Conservation (phyloP, 2,113 vertebrate species). For the Aspidoscelis tigris region DNA sequence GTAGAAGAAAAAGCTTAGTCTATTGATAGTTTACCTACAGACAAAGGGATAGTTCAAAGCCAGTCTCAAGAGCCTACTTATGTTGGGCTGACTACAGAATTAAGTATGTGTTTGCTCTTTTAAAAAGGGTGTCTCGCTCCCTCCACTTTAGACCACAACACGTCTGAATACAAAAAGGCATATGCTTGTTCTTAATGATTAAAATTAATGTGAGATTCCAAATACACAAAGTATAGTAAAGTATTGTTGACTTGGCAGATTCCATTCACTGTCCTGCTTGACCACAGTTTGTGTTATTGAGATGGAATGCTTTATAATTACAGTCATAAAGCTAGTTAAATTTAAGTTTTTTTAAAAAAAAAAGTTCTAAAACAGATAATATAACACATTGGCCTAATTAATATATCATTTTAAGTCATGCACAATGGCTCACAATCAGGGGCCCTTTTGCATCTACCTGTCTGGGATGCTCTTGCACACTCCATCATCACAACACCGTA, state of each 20-base stretch:
- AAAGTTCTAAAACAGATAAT: background rate
- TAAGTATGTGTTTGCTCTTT: conserved; percentile 8
- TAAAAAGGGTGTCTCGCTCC: background rate
- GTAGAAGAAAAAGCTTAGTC: background rate
- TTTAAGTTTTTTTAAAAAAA: background rate
- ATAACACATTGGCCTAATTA: background rate
- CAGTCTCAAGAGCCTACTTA: conserved; percentile 9
- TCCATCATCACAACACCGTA: no score
- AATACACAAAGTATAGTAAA: background rate
- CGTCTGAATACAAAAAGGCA: conserved; percentile 39
- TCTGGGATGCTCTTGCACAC: no score
- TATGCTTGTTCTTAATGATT: conserved; percentile 40
- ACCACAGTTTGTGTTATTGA: background rate
- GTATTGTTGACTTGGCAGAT: background rate
- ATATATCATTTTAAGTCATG: background rate
- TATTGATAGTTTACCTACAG: background rate
- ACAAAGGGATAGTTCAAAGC: conserved; percentile 22
- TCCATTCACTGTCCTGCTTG: background rate
- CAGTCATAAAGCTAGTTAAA: background rate
- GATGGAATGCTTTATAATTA: background rate
- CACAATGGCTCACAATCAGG: background rate
- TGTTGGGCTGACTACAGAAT: background rate
- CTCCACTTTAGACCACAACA: conserved; percentile 41
- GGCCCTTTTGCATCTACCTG: no score
- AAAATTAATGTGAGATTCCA: conserved; percentile 41